Evolutionary conservation across 2,888 invertebrate species (phyloP), one percentile per base, ranked within the genome.

Genomic region (Willowsia nigromaculata): DNA sequence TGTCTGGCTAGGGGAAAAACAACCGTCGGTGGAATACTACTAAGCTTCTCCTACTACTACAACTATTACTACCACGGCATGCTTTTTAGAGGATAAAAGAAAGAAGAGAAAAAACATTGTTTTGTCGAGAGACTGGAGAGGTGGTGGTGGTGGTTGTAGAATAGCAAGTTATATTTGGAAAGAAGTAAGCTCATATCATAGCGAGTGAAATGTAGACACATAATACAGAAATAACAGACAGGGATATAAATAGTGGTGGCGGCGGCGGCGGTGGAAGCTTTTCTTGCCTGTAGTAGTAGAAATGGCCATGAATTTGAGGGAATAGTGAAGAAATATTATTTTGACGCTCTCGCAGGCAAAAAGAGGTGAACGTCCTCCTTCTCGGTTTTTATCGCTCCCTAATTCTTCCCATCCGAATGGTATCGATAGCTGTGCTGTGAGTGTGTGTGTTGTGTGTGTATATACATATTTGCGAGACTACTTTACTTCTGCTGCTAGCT

Each of bases 341-440:
- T 91, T 90, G 90, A 91, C 91, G 91, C 91, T 91, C 68, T 80
- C 65, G 47, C 62, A 65, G 53, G 27, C 27, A 56, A 71, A n/a
- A 15, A 84, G 90, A 90, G 91, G 91, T 91, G 91, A 91, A 91
- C 88, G 91, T 89, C 91, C 91, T 90, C 85, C 80, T 71, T 90
- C 81, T 89, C 89, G 89, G 89, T 85, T 84, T 89, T 40, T 80
- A 68, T 89, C 89, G 89, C 71, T 80, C 89, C 89, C 84, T 43
- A 47, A 5, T 83, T 30, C 68, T 47, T 81, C 59, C 22, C 81
- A 47, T 15, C 88, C 85, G 89, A 89, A 47, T 80, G 47, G 83
- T 71, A 80, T 80, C 89, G 89, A 89, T 84, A 50, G 68, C 53
- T 81, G 40, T 59, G 40, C 47, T 15, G 25, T 76, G 13, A 50